Evolutionary conservation across 2,888 invertebrate genomes (phyloP).

Genomic region (Crepidodera aurea): DNA sequence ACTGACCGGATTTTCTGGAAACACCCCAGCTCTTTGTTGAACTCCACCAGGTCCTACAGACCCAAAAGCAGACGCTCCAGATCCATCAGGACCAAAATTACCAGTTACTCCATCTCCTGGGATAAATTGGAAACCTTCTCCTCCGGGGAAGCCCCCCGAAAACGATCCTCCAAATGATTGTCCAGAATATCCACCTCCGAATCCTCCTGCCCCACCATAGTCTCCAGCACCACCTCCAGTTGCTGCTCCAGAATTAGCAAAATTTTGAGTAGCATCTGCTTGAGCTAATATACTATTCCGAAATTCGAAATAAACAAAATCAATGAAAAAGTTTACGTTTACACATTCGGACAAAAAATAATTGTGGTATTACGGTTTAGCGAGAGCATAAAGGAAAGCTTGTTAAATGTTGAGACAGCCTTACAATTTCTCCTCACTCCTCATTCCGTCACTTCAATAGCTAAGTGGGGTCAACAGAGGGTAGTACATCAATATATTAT

Average conservation of each 20-base stretch:
- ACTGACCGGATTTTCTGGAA: constrained; percentile 70
- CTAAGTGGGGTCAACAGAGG: too few species aligned
- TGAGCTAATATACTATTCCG: constrained; percentile 25
- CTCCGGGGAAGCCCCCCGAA: constrained; percentile 13
- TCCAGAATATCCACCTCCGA: constrained; percentile 34
- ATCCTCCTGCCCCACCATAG: constrained; percentile 36
- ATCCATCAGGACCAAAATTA: constrained; percentile 30
- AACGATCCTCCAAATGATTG: constrained; percentile 10
- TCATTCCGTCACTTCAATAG: too few species aligned
- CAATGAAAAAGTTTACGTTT: neutral
- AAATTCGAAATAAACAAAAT: neutral
- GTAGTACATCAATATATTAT: too few species aligned
- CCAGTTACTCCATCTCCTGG: constrained; percentile 1
- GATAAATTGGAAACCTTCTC: constrained; percentile 22
- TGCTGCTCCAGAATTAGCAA: constrained; percentile 13
- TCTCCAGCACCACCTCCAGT: constrained; percentile 23
- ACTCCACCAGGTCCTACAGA: constrained; percentile 65
- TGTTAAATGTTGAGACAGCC: too few species aligned
- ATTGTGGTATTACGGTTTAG: too few species aligned
- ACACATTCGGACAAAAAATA: too few species aligned
- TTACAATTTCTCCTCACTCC: too few species aligned
- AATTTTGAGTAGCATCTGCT: constrained; percentile 18
- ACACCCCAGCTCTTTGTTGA: constrained; percentile 68
- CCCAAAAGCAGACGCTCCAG: constrained; percentile 66
- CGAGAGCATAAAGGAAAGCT: too few species aligned